These are phyloP conservation scores for Otolemur crassicaudatus DNA, from an alignment of 2,797 vertebrate species.

Conservation along the genomic window DNA sequence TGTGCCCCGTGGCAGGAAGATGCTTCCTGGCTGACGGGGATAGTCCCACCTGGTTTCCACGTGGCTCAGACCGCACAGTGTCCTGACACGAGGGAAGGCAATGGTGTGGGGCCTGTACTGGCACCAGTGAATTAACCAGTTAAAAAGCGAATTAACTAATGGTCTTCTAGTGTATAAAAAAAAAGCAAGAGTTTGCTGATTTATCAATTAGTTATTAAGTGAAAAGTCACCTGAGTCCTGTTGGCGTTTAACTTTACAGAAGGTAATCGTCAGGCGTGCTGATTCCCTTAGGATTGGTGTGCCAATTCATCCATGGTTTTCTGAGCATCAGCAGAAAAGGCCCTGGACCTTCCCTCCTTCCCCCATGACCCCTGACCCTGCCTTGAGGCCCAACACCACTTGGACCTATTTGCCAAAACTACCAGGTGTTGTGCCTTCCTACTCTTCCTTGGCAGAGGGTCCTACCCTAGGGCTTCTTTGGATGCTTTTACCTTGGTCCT, in stretches of 20 bases:
- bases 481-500: neutral
- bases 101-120: accelerated
- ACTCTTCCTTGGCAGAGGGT: neutral
- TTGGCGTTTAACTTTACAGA: neutral
- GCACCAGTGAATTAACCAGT: neutral
- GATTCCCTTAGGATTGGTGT: neutral
- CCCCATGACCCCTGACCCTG: neutral
- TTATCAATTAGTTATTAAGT: neutral
- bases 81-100: neutral
- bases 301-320: neutral
- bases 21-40: neutral
- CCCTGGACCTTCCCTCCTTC: neutral
- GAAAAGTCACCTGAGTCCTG: neutral
- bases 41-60: too few species aligned
- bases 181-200: neutral
- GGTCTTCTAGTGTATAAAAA: neutral
- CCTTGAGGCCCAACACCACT: neutral
- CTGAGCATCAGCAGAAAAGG: neutral
- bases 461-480: neutral
- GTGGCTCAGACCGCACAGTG: too few species aligned
- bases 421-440: neutral
- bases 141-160: neutral
- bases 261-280: neutral
- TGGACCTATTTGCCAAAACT: neutral
- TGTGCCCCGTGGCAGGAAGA: neutral